Conservation (phyloP, 2,113 vertebrate genomes). For the Poicephalus gulielmi region DNA sequence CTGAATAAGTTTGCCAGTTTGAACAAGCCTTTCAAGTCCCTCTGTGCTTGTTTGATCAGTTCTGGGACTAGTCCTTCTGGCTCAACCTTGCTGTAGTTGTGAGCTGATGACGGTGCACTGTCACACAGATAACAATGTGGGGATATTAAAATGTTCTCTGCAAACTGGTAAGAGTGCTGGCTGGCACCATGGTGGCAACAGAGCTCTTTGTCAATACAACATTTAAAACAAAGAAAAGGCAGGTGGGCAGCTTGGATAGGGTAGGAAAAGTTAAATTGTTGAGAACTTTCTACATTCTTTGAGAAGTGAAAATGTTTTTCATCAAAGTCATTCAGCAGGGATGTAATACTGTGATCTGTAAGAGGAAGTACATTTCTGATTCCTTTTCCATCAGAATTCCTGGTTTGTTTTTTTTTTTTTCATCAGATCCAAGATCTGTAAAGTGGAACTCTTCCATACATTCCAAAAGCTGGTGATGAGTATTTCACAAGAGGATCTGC, state of each 20-base stretch:
- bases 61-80: background rate
- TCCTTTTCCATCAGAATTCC: background rate
- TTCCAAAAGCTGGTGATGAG: constrained; percentile 83
- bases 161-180: background rate
- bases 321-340: background rate
- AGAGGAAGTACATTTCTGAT: background rate
- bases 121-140: background rate
- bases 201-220: background rate
- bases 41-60: background rate
- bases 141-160: background rate
- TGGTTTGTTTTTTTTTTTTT: background rate
- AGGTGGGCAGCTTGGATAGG: background rate
- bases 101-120: background rate
- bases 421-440: constrained; percentile 88
- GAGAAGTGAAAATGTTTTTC: background rate
- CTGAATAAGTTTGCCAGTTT: background rate
- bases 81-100: background rate
- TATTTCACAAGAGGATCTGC: constrained; percentile 76
- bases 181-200: background rate
- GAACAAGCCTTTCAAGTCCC: background rate
- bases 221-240: background rate
- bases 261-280: background rate
- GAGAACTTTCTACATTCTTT: background rate
- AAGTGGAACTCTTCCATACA: constrained; percentile 86
- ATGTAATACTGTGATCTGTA: background rate